These are phyloP conservation scores for Chlamydotis undulata DNA, from an alignment of 2,113 vertebrate genomes.

Conservation along the genomic window DNA sequence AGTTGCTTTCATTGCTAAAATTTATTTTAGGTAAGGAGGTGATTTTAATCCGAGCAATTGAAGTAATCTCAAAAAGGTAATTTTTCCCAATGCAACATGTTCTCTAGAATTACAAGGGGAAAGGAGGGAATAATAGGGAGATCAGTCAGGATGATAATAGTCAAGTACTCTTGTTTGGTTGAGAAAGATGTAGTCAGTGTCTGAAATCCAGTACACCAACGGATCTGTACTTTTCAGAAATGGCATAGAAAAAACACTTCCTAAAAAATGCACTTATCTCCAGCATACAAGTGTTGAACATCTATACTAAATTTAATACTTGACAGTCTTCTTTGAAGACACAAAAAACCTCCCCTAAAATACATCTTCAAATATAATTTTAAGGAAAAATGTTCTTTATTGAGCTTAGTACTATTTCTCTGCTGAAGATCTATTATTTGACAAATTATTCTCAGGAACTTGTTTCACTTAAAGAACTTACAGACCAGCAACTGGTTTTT, in stretches of 20 bases:
- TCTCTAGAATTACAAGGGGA: constrained; percentile 12
- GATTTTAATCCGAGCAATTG: neutral
- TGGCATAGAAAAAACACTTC: neutral
- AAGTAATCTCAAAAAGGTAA: constrained; percentile 13
- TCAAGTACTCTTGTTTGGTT: neutral
- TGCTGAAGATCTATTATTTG: neutral
- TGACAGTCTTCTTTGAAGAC: neutral
- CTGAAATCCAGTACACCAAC: neutral
- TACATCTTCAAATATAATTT: neutral
- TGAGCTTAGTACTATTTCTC: neutral
- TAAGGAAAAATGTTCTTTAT: neutral
- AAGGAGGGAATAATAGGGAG: neutral
- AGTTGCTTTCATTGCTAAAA: neutral
- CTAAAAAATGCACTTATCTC: neutral
- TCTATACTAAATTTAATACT: neutral
- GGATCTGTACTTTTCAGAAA: neutral
- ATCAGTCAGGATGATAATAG: neutral
- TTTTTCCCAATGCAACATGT: neutral
- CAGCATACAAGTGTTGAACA: neutral
- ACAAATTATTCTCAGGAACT: neutral
- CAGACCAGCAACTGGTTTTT: neutral
- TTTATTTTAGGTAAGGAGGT: neutral
- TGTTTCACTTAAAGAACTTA: neutral
- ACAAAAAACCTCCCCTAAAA: neutral
- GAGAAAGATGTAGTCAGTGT: neutral